Evolutionary conservation across 2,888 invertebrate genomes (phyloP).

Genomic region (Scaptomyza cyrtandrae): DNA sequence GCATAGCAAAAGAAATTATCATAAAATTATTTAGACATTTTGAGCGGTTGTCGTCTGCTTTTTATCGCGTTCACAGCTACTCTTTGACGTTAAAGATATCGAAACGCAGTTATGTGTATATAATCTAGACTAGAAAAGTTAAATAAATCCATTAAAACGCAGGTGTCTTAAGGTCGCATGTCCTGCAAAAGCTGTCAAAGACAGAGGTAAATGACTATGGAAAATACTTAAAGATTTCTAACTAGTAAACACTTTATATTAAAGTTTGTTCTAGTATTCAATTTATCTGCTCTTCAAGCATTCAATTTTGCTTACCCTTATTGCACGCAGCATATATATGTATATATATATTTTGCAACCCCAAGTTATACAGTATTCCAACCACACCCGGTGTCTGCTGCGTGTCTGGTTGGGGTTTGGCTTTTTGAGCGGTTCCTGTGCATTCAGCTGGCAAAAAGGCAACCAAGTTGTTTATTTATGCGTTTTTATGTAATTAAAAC

Average conservation of each 20-base stretch:
- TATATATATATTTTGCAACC: not conserved
- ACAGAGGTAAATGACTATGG: conserved; percentile 8
- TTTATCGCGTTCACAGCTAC: conserved; percentile 28
- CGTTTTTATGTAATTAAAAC: conserved; percentile 62
- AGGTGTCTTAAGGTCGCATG: conserved; percentile 23
- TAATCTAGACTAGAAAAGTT: conserved; percentile 15
- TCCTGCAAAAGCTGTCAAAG: conserved; percentile 15
- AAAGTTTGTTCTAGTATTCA: too few relatives aligned
- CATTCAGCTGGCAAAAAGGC: conserved; percentile 35
- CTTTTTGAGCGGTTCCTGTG: conserved; percentile 15
- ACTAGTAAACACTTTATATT: not conserved
- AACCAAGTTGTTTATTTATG: conserved; percentile 36
- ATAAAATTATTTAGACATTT: conserved; percentile 74
- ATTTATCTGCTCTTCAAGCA: not conserved
- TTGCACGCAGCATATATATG: not conserved
- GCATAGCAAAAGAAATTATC: conserved; percentile 76
- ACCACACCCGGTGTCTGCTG: not conserved
- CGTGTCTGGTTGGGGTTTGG: not conserved
- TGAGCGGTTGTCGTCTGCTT: conserved; percentile 39
- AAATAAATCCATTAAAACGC: conserved; percentile 21
- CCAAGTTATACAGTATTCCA: not conserved
- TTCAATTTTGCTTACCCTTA: conserved; percentile 29
- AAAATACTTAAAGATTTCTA: not conserved
- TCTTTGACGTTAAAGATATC: conserved; percentile 13
- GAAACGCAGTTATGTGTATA: conserved; percentile 2